Base-by-base conservation (phyloP, 2,113 vertebrate species). In the Pelmatolapia mariae region DNA sequence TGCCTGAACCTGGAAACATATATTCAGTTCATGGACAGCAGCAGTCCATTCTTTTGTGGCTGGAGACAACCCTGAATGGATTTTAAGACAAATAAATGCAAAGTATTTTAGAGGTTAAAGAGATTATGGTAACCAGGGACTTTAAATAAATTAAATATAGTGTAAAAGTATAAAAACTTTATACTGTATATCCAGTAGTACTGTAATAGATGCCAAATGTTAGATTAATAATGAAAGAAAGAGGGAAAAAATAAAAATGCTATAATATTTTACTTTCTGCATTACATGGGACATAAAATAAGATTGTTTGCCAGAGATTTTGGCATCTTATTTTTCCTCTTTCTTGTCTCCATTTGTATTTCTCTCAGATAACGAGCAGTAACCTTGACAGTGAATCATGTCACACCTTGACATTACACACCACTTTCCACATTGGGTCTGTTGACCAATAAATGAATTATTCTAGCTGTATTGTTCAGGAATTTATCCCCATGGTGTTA, bases 371-470 rank as follows among this genome's bases (percentile, higher is more conserved):
- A 89, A 87, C 53, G 22, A 83, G 47, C 76, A 61, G 84, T 88
- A 89, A 95, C 94, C 95, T 96, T 96, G 94, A 88, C 82, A 90
- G 38, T 93, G 87, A 89, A 86, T 93, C 92, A 95, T 91, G 81
- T 92, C 89, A 94, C 93, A 91, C 84, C 52, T 87, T 87, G 83
- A 90, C 18, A 45, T 90, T 79, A 80, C 43, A 50, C 91, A 92
- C 81, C 57, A 86, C 93, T 89, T 93, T 87, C 43, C 79, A 90
- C 91, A 92, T 92, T 93, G 81, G 79, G 63, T 91, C 81, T 93
- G 90, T 93, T 95, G 92, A 95, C 93, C 92, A 95, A 95, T 91
- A 91, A 93, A 91, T 93, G 94, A 96, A 91, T 94, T 94, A 94
- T 95, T 95, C 91, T 90, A 85, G 47, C 89, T 88, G 91, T 91